A percentile compares a stretch with the other conserved stretches of the same genome.
phyloP scores from a whole-genome alignment of 2,797 vertebrate species.

The Glossophaga mutica region DNA sequence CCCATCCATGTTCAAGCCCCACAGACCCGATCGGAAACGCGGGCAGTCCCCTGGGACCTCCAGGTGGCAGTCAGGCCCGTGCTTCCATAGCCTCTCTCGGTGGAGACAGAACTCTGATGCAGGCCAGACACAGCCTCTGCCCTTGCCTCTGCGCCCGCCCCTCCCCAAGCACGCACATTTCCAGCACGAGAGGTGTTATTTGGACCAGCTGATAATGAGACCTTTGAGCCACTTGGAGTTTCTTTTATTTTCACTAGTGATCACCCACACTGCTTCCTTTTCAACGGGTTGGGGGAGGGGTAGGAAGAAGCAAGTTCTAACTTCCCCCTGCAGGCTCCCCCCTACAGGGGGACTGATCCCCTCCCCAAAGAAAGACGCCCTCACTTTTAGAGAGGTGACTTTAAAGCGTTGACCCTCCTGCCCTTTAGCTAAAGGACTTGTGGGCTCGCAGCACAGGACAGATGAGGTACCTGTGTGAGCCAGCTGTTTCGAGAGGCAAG shows the following conservation, averaged over 20 bases:
- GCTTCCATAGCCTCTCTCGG: fast-evolving
- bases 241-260: background rate
- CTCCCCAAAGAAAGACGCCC: background rate
- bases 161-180: fast-evolving
- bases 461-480: background rate
- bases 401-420: background rate
- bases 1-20: background rate
- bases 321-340: background rate
- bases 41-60: background rate
- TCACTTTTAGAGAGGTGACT: background rate
- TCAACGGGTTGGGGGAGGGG: background rate
- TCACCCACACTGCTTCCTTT: background rate
- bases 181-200: background rate
- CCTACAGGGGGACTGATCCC: background rate
- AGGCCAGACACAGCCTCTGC: background rate
- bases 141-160: fast-evolving
- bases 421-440: background rate
- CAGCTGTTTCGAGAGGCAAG: background rate
- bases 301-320: background rate
- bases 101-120: background rate
- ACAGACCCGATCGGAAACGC: background rate
- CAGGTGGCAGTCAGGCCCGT: background rate
- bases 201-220: background rate
- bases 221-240: background rate
- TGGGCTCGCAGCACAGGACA: background rate